Evolutionary conservation across 2,888 invertebrate genomes (phyloP).

Genomic region (Chrysomela aeneicollis): DNA sequence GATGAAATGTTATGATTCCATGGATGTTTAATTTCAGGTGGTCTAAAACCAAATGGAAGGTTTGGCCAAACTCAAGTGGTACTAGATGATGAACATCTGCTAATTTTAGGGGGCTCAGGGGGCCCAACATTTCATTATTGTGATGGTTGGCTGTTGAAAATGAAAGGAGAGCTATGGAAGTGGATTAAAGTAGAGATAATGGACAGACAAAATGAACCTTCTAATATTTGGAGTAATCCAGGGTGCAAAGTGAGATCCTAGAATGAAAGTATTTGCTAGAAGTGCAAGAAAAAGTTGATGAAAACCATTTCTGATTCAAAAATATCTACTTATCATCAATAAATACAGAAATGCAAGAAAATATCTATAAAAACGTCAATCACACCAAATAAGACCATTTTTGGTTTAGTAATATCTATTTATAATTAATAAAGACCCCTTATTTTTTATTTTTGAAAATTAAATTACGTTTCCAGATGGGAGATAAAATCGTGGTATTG

Average conservation of each 20-base stretch:
- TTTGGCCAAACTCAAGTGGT: slow-evolving; percentile 94
- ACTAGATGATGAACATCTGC: slow-evolving; percentile 78
- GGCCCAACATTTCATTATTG: slow-evolving; percentile 87
- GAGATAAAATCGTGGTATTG: slow-evolving; percentile 79
- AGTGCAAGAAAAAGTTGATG: too few species aligned
- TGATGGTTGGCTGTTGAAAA: slow-evolving; percentile 89
- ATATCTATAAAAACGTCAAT: too few species aligned
- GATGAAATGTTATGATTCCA: background rate
- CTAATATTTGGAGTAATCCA: slow-evolving; percentile 93
- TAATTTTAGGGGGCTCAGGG: slow-evolving; percentile 88
- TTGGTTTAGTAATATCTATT: too few species aligned
- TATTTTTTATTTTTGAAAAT: background rate
- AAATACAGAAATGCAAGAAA: too few species aligned
- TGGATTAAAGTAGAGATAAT: slow-evolving; percentile 79
- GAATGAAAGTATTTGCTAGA: background rate
- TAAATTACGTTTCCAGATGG: slow-evolving; percentile 63
- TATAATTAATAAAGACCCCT: too few species aligned
- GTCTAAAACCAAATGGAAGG: slow-evolving; percentile 60
- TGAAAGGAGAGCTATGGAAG: slow-evolving; percentile 75
- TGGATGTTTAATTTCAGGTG: slow-evolving; percentile 35
- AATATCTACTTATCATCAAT: too few species aligned
- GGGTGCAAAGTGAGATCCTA: slow-evolving; percentile 74
- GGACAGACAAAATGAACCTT: slow-evolving; percentile 81
- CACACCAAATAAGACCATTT: too few species aligned
- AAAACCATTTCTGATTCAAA: too few species aligned